These are phyloP conservation scores for Macropis europaea DNA, from an alignment of 2,888 invertebrate genomes.

Conservation along the genomic window DNA sequence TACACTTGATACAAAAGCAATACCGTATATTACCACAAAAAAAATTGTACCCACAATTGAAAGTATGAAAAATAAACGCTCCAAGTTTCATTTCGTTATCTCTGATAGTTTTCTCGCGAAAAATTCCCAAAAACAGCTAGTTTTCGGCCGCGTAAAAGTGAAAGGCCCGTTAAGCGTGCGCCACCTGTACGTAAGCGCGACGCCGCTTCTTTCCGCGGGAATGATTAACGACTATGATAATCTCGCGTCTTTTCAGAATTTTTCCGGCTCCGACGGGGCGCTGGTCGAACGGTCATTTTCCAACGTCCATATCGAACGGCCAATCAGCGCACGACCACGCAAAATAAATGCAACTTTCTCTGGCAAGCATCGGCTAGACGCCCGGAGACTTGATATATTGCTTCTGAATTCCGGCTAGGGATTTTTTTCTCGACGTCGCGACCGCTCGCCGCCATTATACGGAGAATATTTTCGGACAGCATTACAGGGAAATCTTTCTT, in stretches of 20 bases:
- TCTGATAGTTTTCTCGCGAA: too few species aligned
- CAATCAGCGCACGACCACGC: constrained; percentile 40
- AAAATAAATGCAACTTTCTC: constrained; percentile 63
- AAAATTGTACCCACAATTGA: too few species aligned
- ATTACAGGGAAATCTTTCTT: constrained; percentile 12
- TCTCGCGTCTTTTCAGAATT: constrained; percentile 35
- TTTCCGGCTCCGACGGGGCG: constrained; percentile 44
- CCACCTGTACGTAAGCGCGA: too few species aligned
- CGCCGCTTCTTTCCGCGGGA: too few species aligned
- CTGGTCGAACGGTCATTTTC: constrained; percentile 51
- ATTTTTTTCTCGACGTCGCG: not conserved
- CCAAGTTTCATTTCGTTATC: too few species aligned
- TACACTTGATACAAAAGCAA: too few species aligned
- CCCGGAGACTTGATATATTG: constrained; percentile 47
- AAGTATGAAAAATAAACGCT: too few species aligned
- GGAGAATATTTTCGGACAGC: constrained; percentile 14
- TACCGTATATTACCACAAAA: too few species aligned
- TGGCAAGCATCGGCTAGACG: constrained; percentile 43
- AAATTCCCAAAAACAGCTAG: too few species aligned
- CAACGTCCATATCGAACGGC: constrained; percentile 52
- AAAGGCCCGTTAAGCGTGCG: too few species aligned
- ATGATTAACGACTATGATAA: constrained; percentile 61
- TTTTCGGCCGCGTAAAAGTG: too few species aligned
- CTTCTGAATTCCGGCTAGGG: constrained; percentile 28
- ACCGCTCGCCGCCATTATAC: constrained; percentile 12